phyloP scores from a whole-genome alignment of 2,888 invertebrate genomes.

The Cheilosia variabilis region DNA sequence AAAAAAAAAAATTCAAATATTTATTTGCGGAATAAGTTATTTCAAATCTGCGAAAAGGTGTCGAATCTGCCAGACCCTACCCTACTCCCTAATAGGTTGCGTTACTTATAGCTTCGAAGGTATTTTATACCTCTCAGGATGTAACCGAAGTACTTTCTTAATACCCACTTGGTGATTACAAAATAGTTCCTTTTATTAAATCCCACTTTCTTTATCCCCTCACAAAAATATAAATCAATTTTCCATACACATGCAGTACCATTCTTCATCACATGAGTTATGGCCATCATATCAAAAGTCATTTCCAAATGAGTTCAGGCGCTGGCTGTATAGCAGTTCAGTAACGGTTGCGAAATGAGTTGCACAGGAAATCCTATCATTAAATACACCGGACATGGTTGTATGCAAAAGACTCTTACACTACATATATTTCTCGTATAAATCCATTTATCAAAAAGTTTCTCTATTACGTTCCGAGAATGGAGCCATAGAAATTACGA shows the following conservation, averaged over 20 bases:
- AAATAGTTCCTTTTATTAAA: not conserved
- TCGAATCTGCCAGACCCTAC: no score
- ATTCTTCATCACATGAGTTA: constrained; percentile 5
- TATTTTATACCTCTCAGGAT: not conserved
- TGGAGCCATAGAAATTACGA: constrained; percentile 42
- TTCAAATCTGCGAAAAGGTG: no score
- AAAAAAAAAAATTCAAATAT: no score
- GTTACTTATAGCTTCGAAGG: not conserved
- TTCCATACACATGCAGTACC: not conserved
- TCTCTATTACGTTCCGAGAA: constrained; percentile 40
- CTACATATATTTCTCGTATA: constrained; percentile 21
- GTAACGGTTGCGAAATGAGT: not conserved
- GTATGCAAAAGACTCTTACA: constrained; percentile 34
- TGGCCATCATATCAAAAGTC: constrained; percentile 44
- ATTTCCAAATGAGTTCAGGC: constrained; percentile 18
- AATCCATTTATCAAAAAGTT: constrained; percentile 65
- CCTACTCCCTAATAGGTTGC: not conserved
- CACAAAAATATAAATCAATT: not conserved
- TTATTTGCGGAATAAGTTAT: no score
- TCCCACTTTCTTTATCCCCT: not conserved
- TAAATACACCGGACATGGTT: constrained; percentile 31
- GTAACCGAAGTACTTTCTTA: not conserved
- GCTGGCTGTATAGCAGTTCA: not conserved
- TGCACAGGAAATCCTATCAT: constrained; percentile 12
- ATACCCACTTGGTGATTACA: not conserved